Evolutionary conservation across 2,888 invertebrate genomes (phyloP).

Genomic region (Cosmorhoe ocellata): DNA sequence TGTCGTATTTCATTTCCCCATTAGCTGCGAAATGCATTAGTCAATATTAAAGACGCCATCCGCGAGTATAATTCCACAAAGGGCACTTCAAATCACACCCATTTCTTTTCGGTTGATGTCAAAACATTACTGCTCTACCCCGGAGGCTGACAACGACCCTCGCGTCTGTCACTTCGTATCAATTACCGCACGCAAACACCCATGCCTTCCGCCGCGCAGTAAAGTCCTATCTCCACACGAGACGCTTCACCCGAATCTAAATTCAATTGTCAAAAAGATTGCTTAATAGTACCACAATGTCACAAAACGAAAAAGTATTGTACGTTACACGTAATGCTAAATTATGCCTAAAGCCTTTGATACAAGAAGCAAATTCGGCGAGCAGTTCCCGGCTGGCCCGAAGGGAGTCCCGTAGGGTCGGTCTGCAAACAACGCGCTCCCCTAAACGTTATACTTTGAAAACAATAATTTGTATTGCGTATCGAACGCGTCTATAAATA

Average conservation of each 20-base stretch:
- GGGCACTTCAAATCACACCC: slow-evolving; percentile 83
- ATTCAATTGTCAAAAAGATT: slow-evolving; percentile 80
- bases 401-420: slow-evolving; percentile 70
- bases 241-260: slow-evolving; percentile 65
- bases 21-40: slow-evolving; percentile 80
- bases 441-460: slow-evolving; percentile 83
- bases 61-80: slow-evolving; percentile 82
- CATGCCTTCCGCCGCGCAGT: slow-evolving; percentile 49
- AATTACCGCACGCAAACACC: slow-evolving; percentile 82
- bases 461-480: slow-evolving; percentile 83
- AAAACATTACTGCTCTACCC: slow-evolving; percentile 75
- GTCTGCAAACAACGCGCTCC: slow-evolving; percentile 77
- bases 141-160: slow-evolving; percentile 73
- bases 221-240: slow-evolving; percentile 70
- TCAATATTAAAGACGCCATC: slow-evolving; percentile 79
- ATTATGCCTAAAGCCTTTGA: slow-evolving; percentile 53
- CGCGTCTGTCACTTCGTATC: slow-evolving; percentile 80
- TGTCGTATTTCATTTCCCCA: slow-evolving; percentile 74
- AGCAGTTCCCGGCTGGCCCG: slow-evolving; percentile 36
- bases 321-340: slow-evolving; percentile 38
- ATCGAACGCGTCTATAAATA: slow-evolving; percentile 82
- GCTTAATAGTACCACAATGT: slow-evolving; percentile 70
- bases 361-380: slow-evolving; percentile 60
- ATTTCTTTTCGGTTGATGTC: slow-evolving; percentile 78
- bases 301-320: slow-evolving; percentile 62